Conservation (phyloP, 1,140 invertebrate species). For the Latrodectus geometricus region DNA sequence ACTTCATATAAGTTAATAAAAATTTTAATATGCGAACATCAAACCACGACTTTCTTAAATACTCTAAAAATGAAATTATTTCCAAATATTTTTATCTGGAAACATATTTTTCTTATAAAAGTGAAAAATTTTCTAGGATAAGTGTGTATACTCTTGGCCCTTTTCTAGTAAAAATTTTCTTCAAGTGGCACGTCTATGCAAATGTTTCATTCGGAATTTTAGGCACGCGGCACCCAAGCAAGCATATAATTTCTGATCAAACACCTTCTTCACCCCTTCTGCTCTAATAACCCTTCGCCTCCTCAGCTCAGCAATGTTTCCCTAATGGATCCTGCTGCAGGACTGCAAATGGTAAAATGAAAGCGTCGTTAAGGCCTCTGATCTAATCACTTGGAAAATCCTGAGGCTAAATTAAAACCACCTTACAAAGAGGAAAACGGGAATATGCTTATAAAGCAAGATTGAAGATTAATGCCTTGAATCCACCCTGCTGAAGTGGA, state of each 20-base stretch:
- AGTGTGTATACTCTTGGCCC: conserved; percentile 40
- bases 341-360: conserved; percentile 52
- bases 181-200: conserved; percentile 39
- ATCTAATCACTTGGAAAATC: conserved; percentile 62
- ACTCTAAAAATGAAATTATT: conserved; percentile 9
- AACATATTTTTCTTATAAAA: conserved; percentile 28
- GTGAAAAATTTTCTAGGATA: conserved; percentile 4
- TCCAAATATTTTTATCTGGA: background rate
- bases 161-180: conserved; percentile 42
- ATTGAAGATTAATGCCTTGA: conserved; percentile 59
- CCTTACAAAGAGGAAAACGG: conserved; percentile 43
- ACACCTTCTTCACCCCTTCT: conserved; percentile 25
- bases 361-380: conserved; percentile 56
- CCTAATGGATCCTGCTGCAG: conserved; percentile 30
- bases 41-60: background rate
- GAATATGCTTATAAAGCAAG: conserved; percentile 61
- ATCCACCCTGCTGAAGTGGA: conserved; percentile 37
- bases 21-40: conserved; percentile 2
- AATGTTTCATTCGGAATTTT: conserved; percentile 59
- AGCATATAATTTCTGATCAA: conserved; percentile 61
- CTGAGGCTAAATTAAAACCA: conserved; percentile 62
- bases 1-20: background rate
- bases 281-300: conserved; percentile 50
- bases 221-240: conserved; percentile 48
- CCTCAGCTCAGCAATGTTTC: conserved; percentile 51